Evolutionary conservation across 2,113 vertebrate genomes (phyloP), one percentile per base, ranked within the genome.

Genomic region (Ictidomys tridecemlineatus): DNA sequence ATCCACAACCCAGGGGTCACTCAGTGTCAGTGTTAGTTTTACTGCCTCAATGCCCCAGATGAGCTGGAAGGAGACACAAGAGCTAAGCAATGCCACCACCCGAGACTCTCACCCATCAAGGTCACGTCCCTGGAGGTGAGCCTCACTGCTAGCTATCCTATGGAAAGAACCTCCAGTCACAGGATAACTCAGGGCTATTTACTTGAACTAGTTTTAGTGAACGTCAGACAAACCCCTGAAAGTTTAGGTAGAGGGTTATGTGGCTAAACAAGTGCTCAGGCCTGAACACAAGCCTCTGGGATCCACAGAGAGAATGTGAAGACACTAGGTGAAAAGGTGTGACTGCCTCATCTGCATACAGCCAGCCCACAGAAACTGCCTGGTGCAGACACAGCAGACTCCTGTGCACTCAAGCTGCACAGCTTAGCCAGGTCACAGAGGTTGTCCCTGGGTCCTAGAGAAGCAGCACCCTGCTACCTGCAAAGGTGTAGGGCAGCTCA

Each of bases 401-500:
- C 26, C 30, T 12, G 30, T 8, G 65, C 26, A 67, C 10, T 32
- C 30, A 22, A 8, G 22, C 26, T 13, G 22, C 65, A 67, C 65
- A 30, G 20, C 56, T 20, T 18, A 61, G 58, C 65, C 3, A 13
- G 34, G 73, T 3, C 20, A 42, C 0, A 0, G 34, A 51, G 17
- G 2, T 22, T 7, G 16, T 17, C 70, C 13, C 2, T 1, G 79
- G 20, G 58, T 32, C 7, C 1, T 4, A 26, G 67, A 32, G 13
- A 26, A 42, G 39, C 26, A 10, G 0, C 0, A 5, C 42, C 32
- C 20, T 45, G 91, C 93, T 97, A 99, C 99, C 99, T 96, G 98
- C 34, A 91, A 99, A 99, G 0, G 98, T 99, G 95, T 99, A 99
- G 0, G 99, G 99, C 42, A 99, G 99, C 92, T 99, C 99, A 4